Conservation (phyloP, 2,888 invertebrate genomes). For the Augiades crinisus region DNA sequence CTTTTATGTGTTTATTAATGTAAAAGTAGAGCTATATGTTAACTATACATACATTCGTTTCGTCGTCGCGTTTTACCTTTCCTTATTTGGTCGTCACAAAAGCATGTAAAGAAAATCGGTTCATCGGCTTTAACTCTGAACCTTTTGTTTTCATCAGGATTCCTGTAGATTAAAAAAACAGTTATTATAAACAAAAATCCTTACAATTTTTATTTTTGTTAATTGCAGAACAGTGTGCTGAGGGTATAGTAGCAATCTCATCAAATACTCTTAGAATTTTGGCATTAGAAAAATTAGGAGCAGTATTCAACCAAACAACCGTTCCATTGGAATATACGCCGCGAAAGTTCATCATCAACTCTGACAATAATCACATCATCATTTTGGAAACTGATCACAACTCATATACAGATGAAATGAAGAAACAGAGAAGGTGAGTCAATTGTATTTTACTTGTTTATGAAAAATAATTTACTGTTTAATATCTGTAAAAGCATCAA, state of each 20-base stretch:
- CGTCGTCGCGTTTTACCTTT: too few relatives aligned
- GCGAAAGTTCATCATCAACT: conserved; percentile 95
- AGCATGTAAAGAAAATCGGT: too few relatives aligned
- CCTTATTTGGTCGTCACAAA: too few relatives aligned
- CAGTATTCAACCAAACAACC: conserved; percentile 98
- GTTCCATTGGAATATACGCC: conserved; percentile 98
- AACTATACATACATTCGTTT: too few relatives aligned
- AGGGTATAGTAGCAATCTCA: conserved; percentile 99
- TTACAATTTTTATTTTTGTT: conserved; percentile 8
- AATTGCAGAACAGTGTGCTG: conserved; percentile 95
- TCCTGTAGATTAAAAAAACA: too few relatives aligned
- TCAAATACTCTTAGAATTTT: conserved; percentile 98
- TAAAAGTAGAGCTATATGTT: too few relatives aligned
- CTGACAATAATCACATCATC: conserved; percentile 93
- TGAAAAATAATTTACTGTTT: too few relatives aligned
- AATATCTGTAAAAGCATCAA: conserved; percentile 25
- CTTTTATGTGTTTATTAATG: too few relatives aligned
- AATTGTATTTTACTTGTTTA: too few relatives aligned
- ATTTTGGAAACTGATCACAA: conserved; percentile 99
- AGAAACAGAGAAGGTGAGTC: conserved; percentile 87
- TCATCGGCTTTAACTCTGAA: too few relatives aligned
- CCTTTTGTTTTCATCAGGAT: too few relatives aligned
- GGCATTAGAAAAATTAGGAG: conserved; percentile 98
- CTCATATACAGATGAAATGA: conserved; percentile 98
- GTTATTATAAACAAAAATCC: too few relatives aligned